A percentile compares a stretch with the other conserved stretches of the same genome.
Evolutionary conservation across 2,797 vertebrate species (phyloP).

Genomic region (Nyctalus aviator): DNA sequence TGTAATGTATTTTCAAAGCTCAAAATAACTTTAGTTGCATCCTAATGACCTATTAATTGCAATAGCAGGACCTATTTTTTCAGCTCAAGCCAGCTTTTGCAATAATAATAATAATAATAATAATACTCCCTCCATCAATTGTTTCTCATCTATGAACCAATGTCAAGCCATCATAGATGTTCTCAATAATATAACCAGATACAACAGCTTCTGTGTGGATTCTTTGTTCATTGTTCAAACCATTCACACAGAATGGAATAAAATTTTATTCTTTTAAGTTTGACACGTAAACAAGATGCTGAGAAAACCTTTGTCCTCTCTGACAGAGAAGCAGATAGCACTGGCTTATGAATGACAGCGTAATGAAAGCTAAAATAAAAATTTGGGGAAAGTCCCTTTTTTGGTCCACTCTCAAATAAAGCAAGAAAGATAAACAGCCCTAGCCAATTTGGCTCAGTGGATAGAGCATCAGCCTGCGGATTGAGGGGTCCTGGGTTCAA

Average conservation of each 20-base stretch:
- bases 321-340: conserved; percentile 87
- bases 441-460: no score
- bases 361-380: conserved; percentile 89
- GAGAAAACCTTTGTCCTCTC: conserved; percentile 87
- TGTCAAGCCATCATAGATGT: conserved; percentile 66
- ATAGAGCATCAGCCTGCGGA: no score
- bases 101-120: conserved; percentile 26
- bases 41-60: conserved; percentile 79
- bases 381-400: conserved; percentile 83
- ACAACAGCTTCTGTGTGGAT: conserved; percentile 78
- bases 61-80: conserved; percentile 77
- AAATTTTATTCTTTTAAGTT: conserved; percentile 86
- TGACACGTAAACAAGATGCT: conserved; percentile 85
- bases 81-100: conserved; percentile 72
- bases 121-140: conserved; percentile 65
- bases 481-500: no score
- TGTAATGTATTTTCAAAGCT: conserved; percentile 80
- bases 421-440: conserved; percentile 82
- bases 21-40: conserved; percentile 80
- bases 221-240: conserved; percentile 82
- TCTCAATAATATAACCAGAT: conserved; percentile 81
- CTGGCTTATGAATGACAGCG: conserved; percentile 88
- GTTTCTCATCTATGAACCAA: conserved; percentile 57
- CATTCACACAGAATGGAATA: conserved; percentile 88
- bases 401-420: conserved; percentile 88